Percentiles rank a stretch among this genome's conserved stretches.
Conservation (phyloP, 37 sponge, comb jelly and placozoan species). For the Chondrilla cf. caribensis region DNA sequence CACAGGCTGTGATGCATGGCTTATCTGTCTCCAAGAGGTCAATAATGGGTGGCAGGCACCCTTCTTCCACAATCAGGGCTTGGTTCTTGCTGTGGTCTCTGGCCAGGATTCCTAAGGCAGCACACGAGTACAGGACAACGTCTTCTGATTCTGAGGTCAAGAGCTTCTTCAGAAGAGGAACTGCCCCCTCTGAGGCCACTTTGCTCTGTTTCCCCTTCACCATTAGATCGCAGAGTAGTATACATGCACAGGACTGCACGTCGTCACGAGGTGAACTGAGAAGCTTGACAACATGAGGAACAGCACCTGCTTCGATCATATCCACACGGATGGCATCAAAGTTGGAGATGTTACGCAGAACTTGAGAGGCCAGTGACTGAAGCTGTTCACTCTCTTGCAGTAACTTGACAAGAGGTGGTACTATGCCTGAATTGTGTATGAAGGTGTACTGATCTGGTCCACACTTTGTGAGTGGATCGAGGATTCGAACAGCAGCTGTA, state of each 20-base stretch:
- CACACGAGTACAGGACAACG: slow-evolving; percentile 52
- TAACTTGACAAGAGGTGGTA: slow-evolving; percentile 38
- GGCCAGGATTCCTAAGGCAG: slow-evolving; percentile 55
- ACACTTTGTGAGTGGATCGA: slow-evolving; percentile 61
- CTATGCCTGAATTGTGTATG: not conserved
- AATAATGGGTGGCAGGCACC: slow-evolving; percentile 29
- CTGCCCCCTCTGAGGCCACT: slow-evolving; percentile 41
- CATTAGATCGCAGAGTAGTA: slow-evolving; percentile 60
- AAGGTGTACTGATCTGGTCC: not conserved
- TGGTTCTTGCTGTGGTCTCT: slow-evolving; percentile 45
- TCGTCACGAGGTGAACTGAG: slow-evolving; percentile 42
- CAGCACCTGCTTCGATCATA: slow-evolving; percentile 34
- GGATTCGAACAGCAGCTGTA: slow-evolving; percentile 45
- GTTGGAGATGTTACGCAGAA: slow-evolving; percentile 59
- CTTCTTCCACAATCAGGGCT: not conserved
- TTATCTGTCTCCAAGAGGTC: slow-evolving; percentile 24
- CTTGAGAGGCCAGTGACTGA: slow-evolving; percentile 48
- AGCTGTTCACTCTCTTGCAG: slow-evolving; percentile 39
- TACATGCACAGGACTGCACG: slow-evolving; percentile 54
- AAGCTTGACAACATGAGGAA: slow-evolving; percentile 53
- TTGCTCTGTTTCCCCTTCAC: slow-evolving; percentile 28
- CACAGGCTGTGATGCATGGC: slow-evolving; percentile 32
- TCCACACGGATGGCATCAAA: slow-evolving; percentile 23
- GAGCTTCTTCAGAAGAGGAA: slow-evolving; percentile 49
- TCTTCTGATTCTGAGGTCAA: slow-evolving; percentile 43